Percentiles rank a stretch among this genome's conserved stretches.
These are phyloP conservation scores for Gallinago stenura DNA, from an alignment of 2,797 vertebrate genomes.

Conservation along the genomic window DNA sequence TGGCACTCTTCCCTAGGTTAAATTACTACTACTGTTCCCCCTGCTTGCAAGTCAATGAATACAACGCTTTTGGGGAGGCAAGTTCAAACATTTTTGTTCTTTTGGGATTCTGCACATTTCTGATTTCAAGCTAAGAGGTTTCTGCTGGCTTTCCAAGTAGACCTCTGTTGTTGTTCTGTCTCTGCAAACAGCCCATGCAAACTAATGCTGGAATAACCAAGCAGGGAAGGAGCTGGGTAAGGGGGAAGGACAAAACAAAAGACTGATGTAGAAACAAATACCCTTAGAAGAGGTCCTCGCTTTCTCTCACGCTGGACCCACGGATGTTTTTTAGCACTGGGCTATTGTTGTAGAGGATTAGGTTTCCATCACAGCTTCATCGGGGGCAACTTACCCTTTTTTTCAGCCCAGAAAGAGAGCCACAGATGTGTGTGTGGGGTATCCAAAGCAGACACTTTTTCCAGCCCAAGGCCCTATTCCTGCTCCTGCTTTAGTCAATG, in stretches of 20 bases:
- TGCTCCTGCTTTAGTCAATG: fast-evolving
- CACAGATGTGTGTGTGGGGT: fast-evolving
- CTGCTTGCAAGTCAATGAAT: conserved; percentile 50
- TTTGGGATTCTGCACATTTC: conserved; percentile 7
- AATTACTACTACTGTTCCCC: conserved; percentile 61
- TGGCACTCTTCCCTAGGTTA: conserved; percentile 73
- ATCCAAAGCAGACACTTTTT: neutral
- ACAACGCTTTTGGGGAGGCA: conserved; percentile 45
- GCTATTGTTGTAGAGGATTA: conserved; percentile 30
- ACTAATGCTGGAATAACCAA: neutral
- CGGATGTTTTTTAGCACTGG: neutral
- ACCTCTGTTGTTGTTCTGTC: neutral
- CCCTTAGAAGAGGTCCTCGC: neutral
- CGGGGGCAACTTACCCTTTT: neutral
- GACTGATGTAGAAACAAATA: neutral
- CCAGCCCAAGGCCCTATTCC: neutral
- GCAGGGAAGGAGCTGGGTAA: neutral
- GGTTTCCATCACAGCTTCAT: conserved; percentile 46
- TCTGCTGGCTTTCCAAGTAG: conserved; percentile 33
- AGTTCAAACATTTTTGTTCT: conserved; percentile 49
- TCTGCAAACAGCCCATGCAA: neutral
- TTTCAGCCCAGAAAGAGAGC: neutral
- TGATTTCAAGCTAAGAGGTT: conserved; percentile 42
- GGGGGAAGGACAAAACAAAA: neutral
- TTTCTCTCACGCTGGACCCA: neutral